Percentiles rank a stretch among this genome's conserved stretches.
phyloP scores from a whole-genome alignment of 2,113 vertebrate genomes.

The Thamnophis sirtalis region DNA sequence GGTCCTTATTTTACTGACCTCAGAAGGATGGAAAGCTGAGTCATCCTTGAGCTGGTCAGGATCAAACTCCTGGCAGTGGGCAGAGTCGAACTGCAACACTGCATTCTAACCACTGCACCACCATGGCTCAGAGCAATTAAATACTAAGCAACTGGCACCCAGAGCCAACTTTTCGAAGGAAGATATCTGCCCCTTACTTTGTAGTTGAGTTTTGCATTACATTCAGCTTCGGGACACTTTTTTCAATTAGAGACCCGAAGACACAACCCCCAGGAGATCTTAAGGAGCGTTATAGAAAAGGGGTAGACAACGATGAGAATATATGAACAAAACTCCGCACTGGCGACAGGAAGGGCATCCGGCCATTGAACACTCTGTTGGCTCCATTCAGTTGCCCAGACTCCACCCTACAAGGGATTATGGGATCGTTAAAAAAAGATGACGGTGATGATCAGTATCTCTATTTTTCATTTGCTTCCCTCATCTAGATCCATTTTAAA shows the following conservation, averaged over 20 bases:
- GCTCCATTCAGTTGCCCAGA: too few relatives aligned
- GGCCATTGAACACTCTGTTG: too few relatives aligned
- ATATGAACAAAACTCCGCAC: too few relatives aligned
- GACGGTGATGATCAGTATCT: neutral
- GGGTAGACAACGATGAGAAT: too few relatives aligned
- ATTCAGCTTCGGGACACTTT: neutral
- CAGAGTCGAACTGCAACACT: neutral
- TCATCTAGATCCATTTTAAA: neutral
- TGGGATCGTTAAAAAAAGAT: too few relatives aligned
- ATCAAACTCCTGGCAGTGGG: neutral
- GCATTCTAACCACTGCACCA: neutral
- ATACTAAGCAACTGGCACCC: neutral
- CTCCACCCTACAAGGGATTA: too few relatives aligned
- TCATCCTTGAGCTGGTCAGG: neutral
- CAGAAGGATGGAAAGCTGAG: too few relatives aligned
- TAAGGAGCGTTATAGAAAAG: neutral
- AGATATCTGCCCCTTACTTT: neutral
- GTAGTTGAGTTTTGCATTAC: neutral
- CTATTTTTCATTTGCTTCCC: neutral
- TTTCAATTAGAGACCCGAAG: neutral
- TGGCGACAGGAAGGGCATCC: too few relatives aligned
- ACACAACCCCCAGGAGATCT: neutral
- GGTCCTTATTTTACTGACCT: too few relatives aligned
- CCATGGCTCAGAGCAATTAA: neutral
- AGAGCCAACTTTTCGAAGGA: neutral